Percentiles rank a stretch among this genome's conserved stretches.
phyloP scores from a whole-genome alignment of 1,140 invertebrate genomes.

The Triops cancriformis region DNA sequence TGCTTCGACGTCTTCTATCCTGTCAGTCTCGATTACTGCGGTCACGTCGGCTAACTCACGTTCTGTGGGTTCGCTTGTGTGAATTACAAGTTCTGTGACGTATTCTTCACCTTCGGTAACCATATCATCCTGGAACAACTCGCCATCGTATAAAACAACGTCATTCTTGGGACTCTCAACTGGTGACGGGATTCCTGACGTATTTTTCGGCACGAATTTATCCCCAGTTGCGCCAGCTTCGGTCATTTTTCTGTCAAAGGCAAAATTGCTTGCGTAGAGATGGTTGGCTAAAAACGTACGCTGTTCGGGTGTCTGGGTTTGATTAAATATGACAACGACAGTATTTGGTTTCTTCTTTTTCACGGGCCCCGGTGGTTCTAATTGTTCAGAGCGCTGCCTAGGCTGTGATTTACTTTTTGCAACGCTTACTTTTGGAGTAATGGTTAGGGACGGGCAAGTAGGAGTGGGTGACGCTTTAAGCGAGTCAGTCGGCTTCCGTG shows the following conservation, averaged over 20 bases:
- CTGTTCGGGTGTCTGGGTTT: too few species aligned
- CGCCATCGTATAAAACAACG: not conserved
- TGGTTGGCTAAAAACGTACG: too few species aligned
- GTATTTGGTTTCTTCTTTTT: too few species aligned
- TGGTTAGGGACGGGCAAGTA: not conserved
- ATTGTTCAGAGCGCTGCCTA: too few species aligned
- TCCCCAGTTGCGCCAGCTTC: too few species aligned
- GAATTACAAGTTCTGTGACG: not conserved
- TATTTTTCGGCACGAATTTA: not conserved
- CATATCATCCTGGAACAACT: not conserved
- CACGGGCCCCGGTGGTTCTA: too few species aligned
- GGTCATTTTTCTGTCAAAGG: too few species aligned
- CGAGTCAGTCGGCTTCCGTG: not conserved
- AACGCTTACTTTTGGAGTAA: too few species aligned
- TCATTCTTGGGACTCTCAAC: not conserved
- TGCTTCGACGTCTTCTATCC: constrained; percentile 15
- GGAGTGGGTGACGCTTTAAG: not conserved
- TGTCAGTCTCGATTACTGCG: not conserved
- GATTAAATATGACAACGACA: too few species aligned
- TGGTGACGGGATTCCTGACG: not conserved
- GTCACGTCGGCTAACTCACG: not conserved
- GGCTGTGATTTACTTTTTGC: too few species aligned
- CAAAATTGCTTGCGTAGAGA: too few species aligned
- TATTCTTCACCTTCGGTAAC: not conserved
- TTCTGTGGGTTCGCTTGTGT: not conserved